Evolutionary conservation across 2,888 invertebrate genomes (phyloP), one percentile per base, ranked within the genome.

Genomic region (Tetranychus truncatus): DNA sequence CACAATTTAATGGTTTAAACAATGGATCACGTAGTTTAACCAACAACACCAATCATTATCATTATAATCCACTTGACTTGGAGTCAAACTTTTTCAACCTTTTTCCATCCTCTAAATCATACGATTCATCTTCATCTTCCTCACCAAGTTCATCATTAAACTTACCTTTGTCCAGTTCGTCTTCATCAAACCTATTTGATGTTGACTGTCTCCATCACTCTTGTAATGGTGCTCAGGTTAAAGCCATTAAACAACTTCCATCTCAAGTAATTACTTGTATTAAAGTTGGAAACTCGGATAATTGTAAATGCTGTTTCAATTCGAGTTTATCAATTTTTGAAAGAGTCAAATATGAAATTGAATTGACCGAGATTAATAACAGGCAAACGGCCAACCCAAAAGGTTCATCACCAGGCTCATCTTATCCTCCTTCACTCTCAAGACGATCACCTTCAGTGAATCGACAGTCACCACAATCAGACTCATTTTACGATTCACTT

Each of bases 231-330:
- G 20, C 69, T 1, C 21, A 69, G 34, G 69, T 69, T 5, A 69
- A 21, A 8, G 34, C 20, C 11, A 21, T 69, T 24, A 69, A 69
- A 24, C 20, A 15, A 20, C 11, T 69, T 11, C 69, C 69, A n/a
- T 69, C 69, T 6, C n/a, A 69, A 20, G 20, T 69, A 6, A 69
- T 69, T 20, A 69, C 21, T 21, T 69, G 69, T 8, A 24, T 69
- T 24, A 69, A 69, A 21, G 20, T 69, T 18, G 69, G 69, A 18
- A 69, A 69, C 9, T 24, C 20, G 5, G 34, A 69, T 24, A 21
- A 69, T 11, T 69, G 69, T 69, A 24, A 69, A 24, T 69, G 69
- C 34, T 69, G 69, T 69, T 69, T 69, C 69, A 69, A 69, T 24
- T 11, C 20, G 4, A 69, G 21, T 24, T 21, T 69, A 69, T 69